Base-by-base conservation (phyloP, 1,140 invertebrate genomes). In the Nymphalis io region DNA sequence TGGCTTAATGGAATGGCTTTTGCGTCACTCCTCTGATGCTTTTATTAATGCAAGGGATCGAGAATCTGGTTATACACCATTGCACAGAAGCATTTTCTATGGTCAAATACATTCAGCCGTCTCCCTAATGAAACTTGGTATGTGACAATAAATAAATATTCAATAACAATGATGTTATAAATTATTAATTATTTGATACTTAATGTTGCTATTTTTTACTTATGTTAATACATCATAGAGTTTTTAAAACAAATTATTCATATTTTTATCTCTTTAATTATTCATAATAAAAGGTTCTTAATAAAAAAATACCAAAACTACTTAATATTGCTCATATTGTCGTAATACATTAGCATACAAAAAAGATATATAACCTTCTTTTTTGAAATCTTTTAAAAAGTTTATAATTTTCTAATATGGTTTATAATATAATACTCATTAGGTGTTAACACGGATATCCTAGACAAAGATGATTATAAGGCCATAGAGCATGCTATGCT, bases 1-100 rank as follows among this genome's bases (percentile, higher is more conserved):
- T 44, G 82, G 93, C 58, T 85, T 96, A 16, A 92, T 95, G 65
- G 92, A 94, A 76, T 96, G 95, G 95, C 84, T 97, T 2, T 70
- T 95, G 3, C 79, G 82, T 4, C 92, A 93, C 51, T 93, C 93
- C 1, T 81, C 85, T 44, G 89, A 94, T 60, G 92, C 92, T 1
- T 93, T 94, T 78, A 78, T 95, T 1, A 94, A 95, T 87, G 86
- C 87, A 0, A 93, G 93, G 73, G 96, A 96, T 84, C 71, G 81
- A 0, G 95, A 96, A 85, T 96, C 95, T 20, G 95, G 95, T 0
- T 96, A 95, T 87, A 96, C 96, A 15, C 92, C 96, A 0, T 84
- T 96, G 16, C 96, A 97, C 85, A 89, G 95, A 73, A 95, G 95
- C 71, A 89, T 96, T 27, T 96, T 95, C 87, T 96, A 96, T 92